Evolutionary conservation across 2,797 vertebrate genomes (phyloP), one percentile per base, ranked within the genome.

Genomic region (Arctocebus calabarensis): DNA sequence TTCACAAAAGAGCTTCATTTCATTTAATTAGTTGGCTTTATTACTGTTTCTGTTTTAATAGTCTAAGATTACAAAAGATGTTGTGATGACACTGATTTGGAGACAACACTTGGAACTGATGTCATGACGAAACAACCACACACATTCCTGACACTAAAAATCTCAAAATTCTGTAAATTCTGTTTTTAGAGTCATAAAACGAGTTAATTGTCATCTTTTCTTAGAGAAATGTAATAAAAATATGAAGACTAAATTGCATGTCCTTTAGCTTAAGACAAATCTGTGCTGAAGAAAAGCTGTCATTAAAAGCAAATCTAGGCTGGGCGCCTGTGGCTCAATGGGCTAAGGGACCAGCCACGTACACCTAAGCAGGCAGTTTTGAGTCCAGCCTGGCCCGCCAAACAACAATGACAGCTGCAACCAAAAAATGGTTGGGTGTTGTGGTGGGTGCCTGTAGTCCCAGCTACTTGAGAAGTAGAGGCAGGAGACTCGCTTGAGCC

Each of bases 1-100:
- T 96, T 95, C 32, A 86, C 45, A 23, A 57, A 92, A 81, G 52
- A 82, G 74, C 90, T 84, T 73, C 32, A 84, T 96, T 94, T 95
- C 48, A n/a, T 90, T 96, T 81, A 81, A 91, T 84, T 95, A 70
- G 32, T 93, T 91, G 62, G 79, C 87, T 74, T 71, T 96, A 45
- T 62, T 89, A 22, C 52, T 90, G 29, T 74, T 95, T 96, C 86
- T 78, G n/a, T 84, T 96, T 83, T 79, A 73, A 71, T 81, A 84
- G 79, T 97, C 89, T 73, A 79, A 79, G 71, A 48, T 84, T 92
- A 86, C 66, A 62, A 86, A 95, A 70, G 12, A 85, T 84, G 79
- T 85, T 77, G 22, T 81, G 77, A 94, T 90, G 61, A 77, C 48
- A 55, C 32, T 81, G 64, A 45, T 93, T 86, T 64, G 79, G 88